Percentiles rank a stretch among this genome's conserved stretches.
These are phyloP conservation scores for Riptortus pedestris DNA, from an alignment of 1,140 invertebrate genomes.

Conservation along the genomic window DNA sequence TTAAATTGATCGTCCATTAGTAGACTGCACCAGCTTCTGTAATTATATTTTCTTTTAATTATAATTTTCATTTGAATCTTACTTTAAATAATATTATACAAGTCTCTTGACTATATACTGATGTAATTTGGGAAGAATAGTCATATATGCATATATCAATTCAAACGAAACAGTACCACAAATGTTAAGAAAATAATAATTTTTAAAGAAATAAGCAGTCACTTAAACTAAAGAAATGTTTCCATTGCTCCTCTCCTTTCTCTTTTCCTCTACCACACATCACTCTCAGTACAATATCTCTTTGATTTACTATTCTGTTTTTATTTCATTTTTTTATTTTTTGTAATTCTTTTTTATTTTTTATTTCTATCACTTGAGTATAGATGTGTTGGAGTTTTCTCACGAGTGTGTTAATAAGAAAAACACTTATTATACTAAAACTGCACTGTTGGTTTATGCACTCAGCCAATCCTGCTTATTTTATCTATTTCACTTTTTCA, in stretches of 20 bases:
- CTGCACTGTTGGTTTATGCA: constrained; percentile 13
- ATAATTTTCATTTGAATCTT: constrained; percentile 18
- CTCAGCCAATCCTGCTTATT: not conserved
- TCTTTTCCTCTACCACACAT: not conserved
- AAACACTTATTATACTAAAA: not conserved
- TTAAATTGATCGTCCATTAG: constrained; percentile 31
- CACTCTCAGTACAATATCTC: not conserved
- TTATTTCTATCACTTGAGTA: too few relatives aligned
- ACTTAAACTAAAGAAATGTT: too few relatives aligned
- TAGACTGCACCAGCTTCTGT: constrained; percentile 27
- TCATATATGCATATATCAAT: too few relatives aligned
- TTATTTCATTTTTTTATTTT: too few relatives aligned
- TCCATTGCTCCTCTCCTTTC: constrained; percentile 2
- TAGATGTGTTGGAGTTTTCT: not conserved
- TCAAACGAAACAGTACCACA: too few relatives aligned
- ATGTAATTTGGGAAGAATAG: too few relatives aligned
- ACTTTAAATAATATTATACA: too few relatives aligned
- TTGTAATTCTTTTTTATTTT: too few relatives aligned
- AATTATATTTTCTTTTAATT: constrained; percentile 12
- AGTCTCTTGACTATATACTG: too few relatives aligned
- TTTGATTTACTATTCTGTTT: too few relatives aligned
- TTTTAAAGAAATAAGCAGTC: too few relatives aligned
- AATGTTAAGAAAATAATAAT: too few relatives aligned
- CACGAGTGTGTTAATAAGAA: not conserved
- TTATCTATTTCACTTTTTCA: not conserved